Evolutionary conservation across 1,140 invertebrate species (phyloP).

Genomic region (Mesaphorura yosii): DNA sequence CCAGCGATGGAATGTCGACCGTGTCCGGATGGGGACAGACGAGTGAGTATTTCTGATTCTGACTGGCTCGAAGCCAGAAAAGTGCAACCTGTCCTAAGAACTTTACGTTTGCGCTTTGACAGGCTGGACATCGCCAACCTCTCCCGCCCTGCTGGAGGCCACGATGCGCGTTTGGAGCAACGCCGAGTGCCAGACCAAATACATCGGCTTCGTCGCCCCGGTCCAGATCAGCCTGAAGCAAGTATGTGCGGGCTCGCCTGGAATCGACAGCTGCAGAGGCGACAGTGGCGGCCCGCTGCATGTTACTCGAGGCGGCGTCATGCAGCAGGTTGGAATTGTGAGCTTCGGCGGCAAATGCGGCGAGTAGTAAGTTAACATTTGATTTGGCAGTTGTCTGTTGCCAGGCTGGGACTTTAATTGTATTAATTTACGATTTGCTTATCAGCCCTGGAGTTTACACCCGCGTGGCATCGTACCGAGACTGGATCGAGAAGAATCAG

Average conservation of each 20-base stretch:
- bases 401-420: not conserved
- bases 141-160: not conserved
- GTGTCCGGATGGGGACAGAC: slow-evolving; percentile 4
- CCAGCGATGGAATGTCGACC: not conserved
- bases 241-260: slow-evolving; percentile 67
- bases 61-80: too few species aligned
- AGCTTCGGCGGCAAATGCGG: slow-evolving; percentile 2
- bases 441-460: slow-evolving; percentile 2
- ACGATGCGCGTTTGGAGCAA: slow-evolving; percentile 1
- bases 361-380: not conserved
- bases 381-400: not conserved
- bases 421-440: too few species aligned
- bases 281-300: slow-evolving; percentile 83
- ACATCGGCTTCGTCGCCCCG: not conserved
- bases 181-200: not conserved
- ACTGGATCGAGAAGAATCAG: not conserved
- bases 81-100: too few species aligned
- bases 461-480: not conserved
- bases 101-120: too few species aligned
- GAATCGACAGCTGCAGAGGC: slow-evolving; percentile 77
- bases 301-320: slow-evolving; percentile 57
- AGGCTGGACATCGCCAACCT: not conserved
- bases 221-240: slow-evolving; percentile 66
- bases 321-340: slow-evolving; percentile 68
- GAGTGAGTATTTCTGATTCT: too few species aligned